Evolutionary conservation across 92 coral and sea anemone genomes (phyloP).

Genomic region (Pocillopora meandrina): DNA sequence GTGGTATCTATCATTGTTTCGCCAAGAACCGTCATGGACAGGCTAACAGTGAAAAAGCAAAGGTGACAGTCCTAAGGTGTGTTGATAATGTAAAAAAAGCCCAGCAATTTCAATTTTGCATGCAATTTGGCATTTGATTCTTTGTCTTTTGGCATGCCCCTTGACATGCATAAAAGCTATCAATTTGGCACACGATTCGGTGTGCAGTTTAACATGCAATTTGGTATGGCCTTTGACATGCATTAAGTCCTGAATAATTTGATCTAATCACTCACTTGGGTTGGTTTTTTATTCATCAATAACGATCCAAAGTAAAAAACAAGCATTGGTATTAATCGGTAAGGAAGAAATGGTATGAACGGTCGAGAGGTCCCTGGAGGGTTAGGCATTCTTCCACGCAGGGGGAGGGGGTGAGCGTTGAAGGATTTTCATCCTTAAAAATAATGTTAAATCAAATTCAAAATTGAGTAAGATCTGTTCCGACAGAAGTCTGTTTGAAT

Average conservation of each 20-base stretch:
- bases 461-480: not conserved
- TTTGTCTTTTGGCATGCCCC: not conserved
- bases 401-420: no score
- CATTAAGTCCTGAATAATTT: no score
- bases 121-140: not conserved
- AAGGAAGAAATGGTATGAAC: no score
- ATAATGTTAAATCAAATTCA: not conserved
- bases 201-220: no score
- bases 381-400: no score
- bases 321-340: no score
- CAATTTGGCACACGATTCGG: no score
- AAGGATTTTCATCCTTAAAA: not conserved
- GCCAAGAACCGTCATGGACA: conserved; percentile 70
- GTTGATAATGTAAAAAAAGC: not conserved
- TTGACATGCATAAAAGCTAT: not conserved
- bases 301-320: no score
- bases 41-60: conserved; percentile 58
- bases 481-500: not conserved
- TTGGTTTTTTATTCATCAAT: no score
- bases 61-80: conserved; percentile 69
- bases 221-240: no score
- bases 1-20: conserved; percentile 78
- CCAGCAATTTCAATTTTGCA: not conserved
- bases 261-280: no score
- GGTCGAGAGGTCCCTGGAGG: no score